Conservation (phyloP, 2,888 invertebrate species). For the Drosophila ochracea region DNA sequence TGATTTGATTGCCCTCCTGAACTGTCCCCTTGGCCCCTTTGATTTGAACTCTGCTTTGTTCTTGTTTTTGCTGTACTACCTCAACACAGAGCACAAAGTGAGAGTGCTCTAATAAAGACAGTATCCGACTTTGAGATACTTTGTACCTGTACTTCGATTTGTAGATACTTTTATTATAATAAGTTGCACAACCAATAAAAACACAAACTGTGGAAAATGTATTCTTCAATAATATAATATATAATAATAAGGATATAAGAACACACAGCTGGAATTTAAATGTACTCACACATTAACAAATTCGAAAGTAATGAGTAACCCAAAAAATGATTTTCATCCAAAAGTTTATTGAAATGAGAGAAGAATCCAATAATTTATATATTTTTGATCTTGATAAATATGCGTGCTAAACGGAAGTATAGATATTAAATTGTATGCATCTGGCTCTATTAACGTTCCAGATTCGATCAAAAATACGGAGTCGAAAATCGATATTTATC, state of each 20-base stretch:
- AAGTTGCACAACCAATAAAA: background rate
- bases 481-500: background rate
- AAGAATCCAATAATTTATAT: background rate
- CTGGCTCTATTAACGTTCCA: background rate
- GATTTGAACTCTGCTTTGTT: slow-evolving; percentile 13
- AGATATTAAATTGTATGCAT: background rate
- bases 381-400: background rate
- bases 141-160: background rate
- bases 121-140: background rate
- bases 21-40: slow-evolving; percentile 34
- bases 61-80: slow-evolving; percentile 10
- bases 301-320: background rate
- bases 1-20: slow-evolving; percentile 45
- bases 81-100: background rate
- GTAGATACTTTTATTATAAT: background rate
- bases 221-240: background rate
- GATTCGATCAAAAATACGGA: background rate
- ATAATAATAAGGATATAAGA: background rate
- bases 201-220: background rate
- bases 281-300: background rate
- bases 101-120: too few relatives aligned
- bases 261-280: background rate
- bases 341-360: background rate
- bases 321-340: background rate
- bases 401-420: background rate